These are phyloP conservation scores for Aphis craccivora DNA, from an alignment of 1,140 invertebrate genomes.

Conservation along the genomic window DNA sequence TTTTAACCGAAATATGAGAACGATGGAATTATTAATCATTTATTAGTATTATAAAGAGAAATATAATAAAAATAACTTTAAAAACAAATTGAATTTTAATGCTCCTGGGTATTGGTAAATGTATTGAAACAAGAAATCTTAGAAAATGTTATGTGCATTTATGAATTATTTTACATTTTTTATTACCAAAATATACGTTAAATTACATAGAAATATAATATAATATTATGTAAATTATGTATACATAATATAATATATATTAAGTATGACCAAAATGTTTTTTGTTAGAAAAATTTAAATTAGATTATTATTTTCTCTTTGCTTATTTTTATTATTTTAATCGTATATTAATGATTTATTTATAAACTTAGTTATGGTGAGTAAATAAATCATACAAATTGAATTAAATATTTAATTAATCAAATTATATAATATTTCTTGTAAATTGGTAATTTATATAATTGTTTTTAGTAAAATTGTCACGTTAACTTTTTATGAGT, in stretches of 20 bases:
- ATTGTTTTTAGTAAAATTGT: background rate
- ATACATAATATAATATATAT: background rate
- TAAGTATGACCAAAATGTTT: background rate
- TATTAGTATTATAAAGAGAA: too few relatives aligned
- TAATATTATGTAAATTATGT: too few relatives aligned
- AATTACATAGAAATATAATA: too few relatives aligned
- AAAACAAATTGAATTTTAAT: too few relatives aligned
- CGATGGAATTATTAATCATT: too few relatives aligned
- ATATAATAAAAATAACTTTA: too few relatives aligned
- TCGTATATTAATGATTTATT: background rate
- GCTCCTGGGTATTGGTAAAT: too few relatives aligned
- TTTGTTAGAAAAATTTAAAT: background rate
- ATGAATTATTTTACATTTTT: too few relatives aligned
- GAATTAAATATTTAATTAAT: background rate
- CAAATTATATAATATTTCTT: background rate
- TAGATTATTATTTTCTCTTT: background rate
- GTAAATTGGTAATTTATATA: background rate
- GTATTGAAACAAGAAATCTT: too few relatives aligned
- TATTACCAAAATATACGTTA: too few relatives aligned
- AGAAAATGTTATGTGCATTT: too few relatives aligned
- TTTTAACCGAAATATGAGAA: too few relatives aligned
- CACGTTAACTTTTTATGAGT: background rate
- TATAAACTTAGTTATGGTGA: background rate
- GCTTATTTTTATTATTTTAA: background rate
- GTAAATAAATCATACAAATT: background rate